Evolutionary conservation across 2,888 invertebrate genomes (phyloP).

Genomic region (Mythimna ferrago): DNA sequence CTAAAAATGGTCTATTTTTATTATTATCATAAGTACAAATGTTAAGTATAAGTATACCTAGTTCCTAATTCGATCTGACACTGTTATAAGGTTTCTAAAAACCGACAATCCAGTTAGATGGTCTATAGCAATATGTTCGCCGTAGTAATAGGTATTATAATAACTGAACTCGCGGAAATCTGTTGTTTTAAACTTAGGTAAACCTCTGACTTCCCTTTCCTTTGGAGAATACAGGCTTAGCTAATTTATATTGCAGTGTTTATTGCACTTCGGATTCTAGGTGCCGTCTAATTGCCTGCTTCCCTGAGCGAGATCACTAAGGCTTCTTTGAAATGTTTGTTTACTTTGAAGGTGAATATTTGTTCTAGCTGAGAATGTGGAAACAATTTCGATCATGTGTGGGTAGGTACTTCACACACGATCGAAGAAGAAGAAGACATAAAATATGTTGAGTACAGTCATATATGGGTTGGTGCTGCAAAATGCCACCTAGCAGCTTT

Average conservation of each 20-base stretch:
- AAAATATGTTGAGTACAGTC: no score
- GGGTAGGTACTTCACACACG: no score
- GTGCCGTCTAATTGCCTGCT: background rate
- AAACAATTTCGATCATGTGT: background rate
- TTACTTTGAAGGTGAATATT: conserved; percentile 9
- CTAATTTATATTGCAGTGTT: background rate
- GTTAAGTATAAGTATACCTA: no score
- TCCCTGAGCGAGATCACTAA: conserved; percentile 2
- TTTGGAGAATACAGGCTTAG: background rate
- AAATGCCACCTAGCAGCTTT: no score
- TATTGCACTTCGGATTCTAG: conserved; percentile 2
- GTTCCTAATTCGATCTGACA: no score
- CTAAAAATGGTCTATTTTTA: no score
- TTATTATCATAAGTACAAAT: no score
- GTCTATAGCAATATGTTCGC: no score
- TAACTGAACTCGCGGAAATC: background rate
- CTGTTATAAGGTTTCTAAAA: no score
- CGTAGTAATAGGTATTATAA: background rate
- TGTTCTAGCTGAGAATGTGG: background rate
- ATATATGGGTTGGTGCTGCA: no score
- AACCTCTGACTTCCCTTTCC: background rate
- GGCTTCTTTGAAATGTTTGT: conserved; percentile 21
- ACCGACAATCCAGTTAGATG: no score
- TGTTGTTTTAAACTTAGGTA: background rate
- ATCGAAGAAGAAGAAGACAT: no score